Conservation (phyloP, 2,888 invertebrate genomes). For the Eupithecia subumbrata region DNA sequence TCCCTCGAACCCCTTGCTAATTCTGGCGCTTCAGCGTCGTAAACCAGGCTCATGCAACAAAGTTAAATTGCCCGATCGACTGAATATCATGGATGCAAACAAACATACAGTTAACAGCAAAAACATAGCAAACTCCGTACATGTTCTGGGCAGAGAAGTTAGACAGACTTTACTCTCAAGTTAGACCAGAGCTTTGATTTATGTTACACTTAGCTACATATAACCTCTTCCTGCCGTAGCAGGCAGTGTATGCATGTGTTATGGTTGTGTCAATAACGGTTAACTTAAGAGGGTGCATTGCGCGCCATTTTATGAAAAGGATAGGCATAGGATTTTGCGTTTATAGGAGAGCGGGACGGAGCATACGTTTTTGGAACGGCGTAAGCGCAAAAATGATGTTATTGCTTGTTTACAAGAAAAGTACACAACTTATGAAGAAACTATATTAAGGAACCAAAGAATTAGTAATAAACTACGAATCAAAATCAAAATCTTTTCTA, state of each 20-base stretch:
- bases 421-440: no score
- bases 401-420: no score
- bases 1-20: not conserved
- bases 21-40: not conserved
- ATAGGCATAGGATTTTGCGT: no score
- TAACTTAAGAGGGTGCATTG: no score
- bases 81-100: slow-evolving; percentile 30
- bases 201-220: slow-evolving; percentile 36
- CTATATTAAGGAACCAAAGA: no score
- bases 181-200: slow-evolving; percentile 52
- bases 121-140: slow-evolving; percentile 41
- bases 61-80: slow-evolving; percentile 41
- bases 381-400: no score
- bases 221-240: not conserved
- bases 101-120: slow-evolving; percentile 37
- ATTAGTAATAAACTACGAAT: no score
- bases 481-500: no score
- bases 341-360: no score
- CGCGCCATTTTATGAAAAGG: no score
- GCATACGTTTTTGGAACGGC: no score
- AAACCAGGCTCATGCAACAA: slow-evolving; percentile 23
- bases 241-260: not conserved
- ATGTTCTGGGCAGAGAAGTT: slow-evolving; percentile 50
- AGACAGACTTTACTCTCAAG: slow-evolving; percentile 48
- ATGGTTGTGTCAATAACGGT: not conserved